phyloP scores from a whole-genome alignment of 1,140 invertebrate genomes.

The Dreissena rostriformis region DNA sequence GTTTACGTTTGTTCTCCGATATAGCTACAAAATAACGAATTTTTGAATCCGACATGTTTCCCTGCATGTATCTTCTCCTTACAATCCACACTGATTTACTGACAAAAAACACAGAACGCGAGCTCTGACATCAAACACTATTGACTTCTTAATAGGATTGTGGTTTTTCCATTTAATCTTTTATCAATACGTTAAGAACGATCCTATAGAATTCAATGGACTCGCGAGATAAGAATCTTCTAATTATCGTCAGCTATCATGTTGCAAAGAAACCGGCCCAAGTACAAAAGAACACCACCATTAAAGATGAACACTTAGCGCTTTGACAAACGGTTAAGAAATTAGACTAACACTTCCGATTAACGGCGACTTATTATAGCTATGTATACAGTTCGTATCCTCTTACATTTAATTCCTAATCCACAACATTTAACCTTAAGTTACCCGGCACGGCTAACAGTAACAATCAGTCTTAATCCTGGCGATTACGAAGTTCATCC shows the following conservation, averaged over 20 bases:
- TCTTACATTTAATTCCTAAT: no score
- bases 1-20: constrained; percentile 50
- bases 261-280: constrained; percentile 20
- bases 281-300: not conserved
- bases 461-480: no score
- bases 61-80: not conserved
- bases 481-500: no score
- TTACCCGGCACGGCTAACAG: no score
- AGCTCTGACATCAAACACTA: no score
- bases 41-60: constrained; percentile 34
- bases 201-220: constrained; percentile 10
- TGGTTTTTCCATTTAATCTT: no score
- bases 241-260: constrained; percentile 3
- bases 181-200: not conserved
- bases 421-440: no score
- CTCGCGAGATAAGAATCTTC: constrained; percentile 2
- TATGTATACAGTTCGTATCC: no score
- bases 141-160: not conserved
- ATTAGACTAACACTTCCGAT: no score
- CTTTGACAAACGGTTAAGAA: no score
- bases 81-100: not conserved
- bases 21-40: constrained; percentile 50
- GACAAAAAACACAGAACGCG: not conserved
- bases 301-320: no score
- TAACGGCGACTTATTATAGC: no score